Conservation (phyloP, 2,113 vertebrate species). For the Rousettus leschenaultii region DNA sequence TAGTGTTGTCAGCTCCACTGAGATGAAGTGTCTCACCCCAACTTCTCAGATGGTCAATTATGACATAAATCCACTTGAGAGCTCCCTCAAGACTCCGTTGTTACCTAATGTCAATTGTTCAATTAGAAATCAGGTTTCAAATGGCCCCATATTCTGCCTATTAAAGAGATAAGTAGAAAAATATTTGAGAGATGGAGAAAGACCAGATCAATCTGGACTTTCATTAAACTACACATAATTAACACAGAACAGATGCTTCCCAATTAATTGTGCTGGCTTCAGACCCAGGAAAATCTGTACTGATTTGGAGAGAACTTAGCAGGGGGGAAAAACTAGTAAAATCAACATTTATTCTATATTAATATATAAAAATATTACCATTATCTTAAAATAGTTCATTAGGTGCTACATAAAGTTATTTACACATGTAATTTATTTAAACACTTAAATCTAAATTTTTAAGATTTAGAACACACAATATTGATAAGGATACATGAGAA, state of each 20-base stretch:
- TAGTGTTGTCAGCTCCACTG: conserved; percentile 37
- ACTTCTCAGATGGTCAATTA: conserved; percentile 63
- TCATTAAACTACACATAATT: conserved; percentile 71
- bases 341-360: neutral
- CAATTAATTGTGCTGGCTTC: conserved; percentile 59
- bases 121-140: conserved; percentile 61
- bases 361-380: neutral
- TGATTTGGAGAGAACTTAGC: conserved; percentile 45
- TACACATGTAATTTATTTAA: neutral
- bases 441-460: neutral
- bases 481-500: neutral
- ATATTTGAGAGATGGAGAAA: conserved; percentile 43
- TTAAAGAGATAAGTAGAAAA: conserved; percentile 55
- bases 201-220: conserved; percentile 66
- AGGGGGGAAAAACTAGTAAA: neutral
- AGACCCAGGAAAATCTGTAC: conserved; percentile 44
- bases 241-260: conserved; percentile 69
- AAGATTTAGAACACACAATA: neutral
- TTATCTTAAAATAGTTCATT: neutral
- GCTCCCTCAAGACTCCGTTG: conserved; percentile 42
- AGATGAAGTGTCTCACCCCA: conserved; percentile 41
- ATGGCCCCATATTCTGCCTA: conserved; percentile 56
- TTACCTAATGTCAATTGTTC: conserved; percentile 63
- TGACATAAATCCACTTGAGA: conserved; percentile 63
- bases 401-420: neutral